Evolutionary conservation across 2,797 vertebrate species (phyloP), one percentile per base, ranked within the genome.

Genomic region (Microcaecilia unicolor): DNA sequence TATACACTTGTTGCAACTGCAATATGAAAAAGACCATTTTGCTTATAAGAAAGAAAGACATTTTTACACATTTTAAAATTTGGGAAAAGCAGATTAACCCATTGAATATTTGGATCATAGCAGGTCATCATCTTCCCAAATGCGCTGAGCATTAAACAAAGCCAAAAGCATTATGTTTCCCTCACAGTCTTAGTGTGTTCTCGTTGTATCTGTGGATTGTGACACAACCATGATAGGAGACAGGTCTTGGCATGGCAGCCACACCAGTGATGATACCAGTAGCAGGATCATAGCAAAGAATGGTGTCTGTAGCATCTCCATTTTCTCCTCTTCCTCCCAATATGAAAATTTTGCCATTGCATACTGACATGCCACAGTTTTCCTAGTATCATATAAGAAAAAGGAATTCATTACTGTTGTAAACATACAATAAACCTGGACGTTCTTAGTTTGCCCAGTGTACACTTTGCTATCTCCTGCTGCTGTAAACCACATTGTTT

Each of bases 131-230:
- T n/a, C n/a, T n/a, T n/a, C n/a, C n/a, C n/a, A n/a, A n/a, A n/a
- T n/a, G n/a, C n/a, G n/a, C n/a, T n/a, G n/a, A n/a, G n/a, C n/a
- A n/a, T n/a, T n/a, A n/a, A n/a, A n/a, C n/a, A n/a, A n/a, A n/a
- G n/a, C n/a, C n/a, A n/a, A n/a, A n/a, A n/a, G n/a, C n/a, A n/a
- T n/a, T n/a, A n/a, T n/a, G n/a, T n/a, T n/a, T n/a, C n/a, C n/a
- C n/a, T 67, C 51, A 85, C 33, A 84, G 74, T 59, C 84, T 85
- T 67, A 85, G 87, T 67, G 85, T 83, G 60, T 95, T 97, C 59
- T 99, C 93, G 18, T 87, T 94, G 57, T 90, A 97, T 69, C 96
- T 90, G 59, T 98, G 94, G 56, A 99, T 96, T n/a, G 96, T 97
- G 38, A 98, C 92, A 36, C 96, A 99, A 65, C 96, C 96, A 0